A percentile compares a stretch with the other conserved stretches of the same genome.
These are phyloP conservation scores for Octomys mimax DNA, from an alignment of 2,797 vertebrate genomes.

Conservation along the genomic window DNA sequence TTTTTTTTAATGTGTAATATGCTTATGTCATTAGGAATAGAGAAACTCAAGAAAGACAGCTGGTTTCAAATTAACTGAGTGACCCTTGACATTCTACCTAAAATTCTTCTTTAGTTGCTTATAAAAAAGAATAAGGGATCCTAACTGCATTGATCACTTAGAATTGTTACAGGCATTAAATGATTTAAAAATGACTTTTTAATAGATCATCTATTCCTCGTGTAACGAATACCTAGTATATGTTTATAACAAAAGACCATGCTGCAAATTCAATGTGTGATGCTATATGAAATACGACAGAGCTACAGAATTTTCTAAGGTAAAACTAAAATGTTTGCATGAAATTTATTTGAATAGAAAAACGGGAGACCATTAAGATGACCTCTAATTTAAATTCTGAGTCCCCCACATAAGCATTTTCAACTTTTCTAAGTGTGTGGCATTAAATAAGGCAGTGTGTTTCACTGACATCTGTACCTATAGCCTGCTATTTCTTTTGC, in stretches of 20 bases:
- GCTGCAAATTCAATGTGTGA: background rate
- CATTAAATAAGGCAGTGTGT: background rate
- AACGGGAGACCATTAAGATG: background rate
- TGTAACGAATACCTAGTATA: background rate
- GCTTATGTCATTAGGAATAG: background rate
- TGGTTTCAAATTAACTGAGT: background rate
- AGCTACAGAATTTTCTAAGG: background rate
- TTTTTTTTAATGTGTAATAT: background rate
- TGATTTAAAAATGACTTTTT: background rate
- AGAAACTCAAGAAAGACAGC: background rate
- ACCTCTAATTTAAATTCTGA: background rate
- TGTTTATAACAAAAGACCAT: background rate
- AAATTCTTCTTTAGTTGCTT: conserved; percentile 2
- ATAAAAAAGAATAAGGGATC: background rate
- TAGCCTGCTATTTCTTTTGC: background rate
- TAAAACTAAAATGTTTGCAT: background rate
- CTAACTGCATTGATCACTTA: background rate
- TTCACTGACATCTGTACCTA: background rate
- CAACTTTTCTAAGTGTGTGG: background rate
- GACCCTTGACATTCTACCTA: background rate
- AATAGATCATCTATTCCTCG: background rate
- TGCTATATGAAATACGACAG: background rate
- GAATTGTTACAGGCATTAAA: background rate
- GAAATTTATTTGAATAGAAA: background rate
- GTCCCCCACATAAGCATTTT: background rate